phyloP scores from a whole-genome alignment of 2,113 vertebrate species.

The Planiliza haematocheilus region DNA sequence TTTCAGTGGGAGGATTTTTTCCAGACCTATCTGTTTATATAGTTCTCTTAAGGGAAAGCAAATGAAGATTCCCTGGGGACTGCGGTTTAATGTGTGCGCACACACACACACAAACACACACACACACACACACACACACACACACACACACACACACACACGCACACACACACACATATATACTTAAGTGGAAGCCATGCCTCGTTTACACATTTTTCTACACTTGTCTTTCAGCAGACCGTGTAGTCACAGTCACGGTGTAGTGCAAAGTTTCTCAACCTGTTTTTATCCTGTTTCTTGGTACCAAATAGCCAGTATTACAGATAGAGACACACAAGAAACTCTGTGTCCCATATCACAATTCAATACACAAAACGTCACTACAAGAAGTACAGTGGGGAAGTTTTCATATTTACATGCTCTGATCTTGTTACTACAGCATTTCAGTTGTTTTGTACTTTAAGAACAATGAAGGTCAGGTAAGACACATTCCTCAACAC shows the following conservation, averaged over 20 bases:
- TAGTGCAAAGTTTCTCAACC: neutral
- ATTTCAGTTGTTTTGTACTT: neutral
- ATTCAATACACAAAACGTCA: neutral
- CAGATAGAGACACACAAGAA: neutral
- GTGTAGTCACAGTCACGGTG: slow-evolving; percentile 8
- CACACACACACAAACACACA: slow-evolving; percentile 18
- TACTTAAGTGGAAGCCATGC: slow-evolving; percentile 4
- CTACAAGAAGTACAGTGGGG: neutral
- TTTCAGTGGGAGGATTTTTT: slow-evolving; percentile 64
- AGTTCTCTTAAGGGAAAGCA: slow-evolving; percentile 39
- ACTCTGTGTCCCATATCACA: neutral
- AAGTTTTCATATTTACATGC: neutral
- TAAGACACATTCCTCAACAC: neutral
- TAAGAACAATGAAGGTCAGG: neutral
- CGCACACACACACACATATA: slow-evolving; percentile 1
- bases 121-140: too few species aligned
- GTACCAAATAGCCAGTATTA: too few species aligned
- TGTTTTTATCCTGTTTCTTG: neutral
- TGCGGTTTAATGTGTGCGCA: slow-evolving; percentile 28
- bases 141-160: slow-evolving; percentile 8
- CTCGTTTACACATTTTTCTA: slow-evolving; percentile 26
- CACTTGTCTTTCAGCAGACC: slow-evolving; percentile 11
- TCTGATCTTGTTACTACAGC: neutral
- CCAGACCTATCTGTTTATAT: slow-evolving; percentile 69
- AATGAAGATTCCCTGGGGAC: slow-evolving; percentile 18